Percentiles rank a stretch among this genome's conserved stretches.
These are phyloP conservation scores for Zeus faber DNA, from an alignment of 2,113 vertebrate genomes.

Conservation along the genomic window DNA sequence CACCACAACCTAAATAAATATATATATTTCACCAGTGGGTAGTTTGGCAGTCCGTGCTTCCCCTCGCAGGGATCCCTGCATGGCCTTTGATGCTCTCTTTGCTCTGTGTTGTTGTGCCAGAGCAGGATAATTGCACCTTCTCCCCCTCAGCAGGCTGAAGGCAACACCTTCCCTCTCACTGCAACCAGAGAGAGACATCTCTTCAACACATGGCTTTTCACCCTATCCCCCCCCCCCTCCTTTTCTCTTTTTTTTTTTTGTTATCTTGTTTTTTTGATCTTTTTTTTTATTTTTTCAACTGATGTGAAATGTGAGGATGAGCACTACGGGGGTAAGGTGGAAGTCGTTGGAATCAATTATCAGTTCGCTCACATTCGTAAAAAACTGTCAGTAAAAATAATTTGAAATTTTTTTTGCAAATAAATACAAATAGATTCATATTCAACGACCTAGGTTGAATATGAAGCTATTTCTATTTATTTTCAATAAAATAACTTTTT, in stretches of 20 bases:
- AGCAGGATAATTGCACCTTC: constrained; percentile 77
- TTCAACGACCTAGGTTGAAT: too few relatives aligned
- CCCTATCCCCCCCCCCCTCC: constrained; percentile 50
- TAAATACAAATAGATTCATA: too few relatives aligned
- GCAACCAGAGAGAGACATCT: constrained; percentile 72
- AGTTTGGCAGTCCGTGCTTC: constrained; percentile 64
- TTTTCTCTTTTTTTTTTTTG: constrained; percentile 54
- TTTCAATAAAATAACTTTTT: too few relatives aligned
- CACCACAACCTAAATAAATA: too few relatives aligned
- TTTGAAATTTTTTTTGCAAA: too few relatives aligned
- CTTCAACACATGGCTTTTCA: constrained; percentile 63
- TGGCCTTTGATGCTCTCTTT: constrained; percentile 78
- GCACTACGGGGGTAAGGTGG: too few relatives aligned
- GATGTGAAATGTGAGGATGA: constrained; percentile 21
- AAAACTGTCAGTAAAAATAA: constrained; percentile 7
- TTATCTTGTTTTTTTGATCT: constrained; percentile 39
- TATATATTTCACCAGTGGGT: too few relatives aligned
- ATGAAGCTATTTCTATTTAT: too few relatives aligned
- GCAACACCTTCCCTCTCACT: constrained; percentile 73
- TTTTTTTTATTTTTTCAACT: not conserved
- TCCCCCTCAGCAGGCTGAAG: constrained; percentile 78
- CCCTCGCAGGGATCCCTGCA: constrained; percentile 68
- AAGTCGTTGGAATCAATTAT: too few relatives aligned
- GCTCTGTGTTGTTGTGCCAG: constrained; percentile 80
- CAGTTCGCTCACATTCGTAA: too few relatives aligned